These are phyloP conservation scores for Sebastes fasciatus DNA, from an alignment of 2,113 vertebrate genomes.

Conservation along the genomic window DNA sequence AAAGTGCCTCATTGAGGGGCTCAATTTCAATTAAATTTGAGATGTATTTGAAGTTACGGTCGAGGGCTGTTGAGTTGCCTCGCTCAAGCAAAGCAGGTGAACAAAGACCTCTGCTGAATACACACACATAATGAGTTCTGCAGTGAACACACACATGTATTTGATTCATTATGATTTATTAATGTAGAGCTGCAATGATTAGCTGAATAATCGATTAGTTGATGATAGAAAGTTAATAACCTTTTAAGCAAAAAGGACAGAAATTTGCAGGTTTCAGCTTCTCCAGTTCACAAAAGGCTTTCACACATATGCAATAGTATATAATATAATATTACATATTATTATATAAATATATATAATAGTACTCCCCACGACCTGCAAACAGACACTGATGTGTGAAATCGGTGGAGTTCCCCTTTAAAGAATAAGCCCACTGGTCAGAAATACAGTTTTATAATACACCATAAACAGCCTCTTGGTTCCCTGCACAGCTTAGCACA, in stretches of 20 bases:
- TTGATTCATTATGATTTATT: background rate
- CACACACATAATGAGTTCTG: background rate
- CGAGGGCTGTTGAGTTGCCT: conserved; percentile 12
- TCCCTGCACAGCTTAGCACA: background rate
- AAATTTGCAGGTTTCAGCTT: background rate
- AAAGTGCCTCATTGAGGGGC: conserved; percentile 18
- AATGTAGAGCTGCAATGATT: background rate
- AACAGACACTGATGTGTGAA: background rate
- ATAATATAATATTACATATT: too few relatives aligned
- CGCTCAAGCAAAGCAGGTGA: background rate
- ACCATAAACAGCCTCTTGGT: background rate
- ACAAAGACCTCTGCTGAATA: conserved; percentile 6
- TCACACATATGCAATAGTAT: background rate
- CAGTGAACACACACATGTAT: background rate
- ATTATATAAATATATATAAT: too few relatives aligned
- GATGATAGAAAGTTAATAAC: background rate
- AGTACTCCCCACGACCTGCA: background rate
- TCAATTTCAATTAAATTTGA: conserved; percentile 25
- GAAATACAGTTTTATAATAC: background rate
- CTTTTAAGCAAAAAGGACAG: background rate
- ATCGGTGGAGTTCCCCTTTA: background rate
- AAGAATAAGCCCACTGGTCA: background rate
- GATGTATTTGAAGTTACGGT: conserved; percentile 9
- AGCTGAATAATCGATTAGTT: background rate
- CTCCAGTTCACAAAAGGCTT: background rate